Evolutionary conservation across 1,140 invertebrate species (phyloP).

Genomic region (Nasonia longicornis): DNA sequence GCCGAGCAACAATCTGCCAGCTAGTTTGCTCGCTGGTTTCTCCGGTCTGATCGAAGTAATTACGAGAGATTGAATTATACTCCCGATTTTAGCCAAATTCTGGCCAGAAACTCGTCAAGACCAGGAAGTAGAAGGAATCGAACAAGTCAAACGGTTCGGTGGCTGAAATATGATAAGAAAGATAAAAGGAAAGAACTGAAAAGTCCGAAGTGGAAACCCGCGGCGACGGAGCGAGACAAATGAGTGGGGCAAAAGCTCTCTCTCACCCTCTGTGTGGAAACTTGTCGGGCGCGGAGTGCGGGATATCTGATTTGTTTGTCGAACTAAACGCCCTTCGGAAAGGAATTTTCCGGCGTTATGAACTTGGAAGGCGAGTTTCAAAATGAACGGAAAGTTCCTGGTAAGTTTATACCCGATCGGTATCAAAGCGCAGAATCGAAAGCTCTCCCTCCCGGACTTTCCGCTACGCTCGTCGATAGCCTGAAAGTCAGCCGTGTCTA

Average conservation of each 20-base stretch:
- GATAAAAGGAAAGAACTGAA: not conserved
- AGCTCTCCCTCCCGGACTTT: not conserved
- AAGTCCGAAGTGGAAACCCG: not conserved
- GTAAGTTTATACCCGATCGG: constrained; percentile 7
- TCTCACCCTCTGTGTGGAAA: not conserved
- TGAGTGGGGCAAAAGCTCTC: not conserved
- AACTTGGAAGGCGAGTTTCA: constrained; percentile 33
- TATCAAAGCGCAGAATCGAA: constrained; percentile 34
- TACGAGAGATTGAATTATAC: not conserved
- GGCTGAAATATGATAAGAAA: constrained; percentile 5
- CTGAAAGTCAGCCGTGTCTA: not conserved
- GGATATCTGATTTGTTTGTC: constrained; percentile 42
- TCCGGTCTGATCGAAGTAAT: not conserved
- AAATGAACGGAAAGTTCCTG: constrained; percentile 38
- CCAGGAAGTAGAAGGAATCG: no score
- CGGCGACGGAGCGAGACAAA: not conserved
- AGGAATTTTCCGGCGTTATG: constrained; percentile 36
- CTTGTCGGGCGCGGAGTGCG: constrained; percentile 19
- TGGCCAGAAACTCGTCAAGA: no score
- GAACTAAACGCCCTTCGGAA: constrained; percentile 40
- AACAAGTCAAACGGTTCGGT: no score
- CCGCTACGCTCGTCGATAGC: not conserved
- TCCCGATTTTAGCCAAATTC: no score
- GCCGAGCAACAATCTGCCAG: not conserved
- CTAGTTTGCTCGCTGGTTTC: not conserved